Evolutionary conservation across 2,797 vertebrate species (phyloP).

Genomic region (Merluccius polli): DNA sequence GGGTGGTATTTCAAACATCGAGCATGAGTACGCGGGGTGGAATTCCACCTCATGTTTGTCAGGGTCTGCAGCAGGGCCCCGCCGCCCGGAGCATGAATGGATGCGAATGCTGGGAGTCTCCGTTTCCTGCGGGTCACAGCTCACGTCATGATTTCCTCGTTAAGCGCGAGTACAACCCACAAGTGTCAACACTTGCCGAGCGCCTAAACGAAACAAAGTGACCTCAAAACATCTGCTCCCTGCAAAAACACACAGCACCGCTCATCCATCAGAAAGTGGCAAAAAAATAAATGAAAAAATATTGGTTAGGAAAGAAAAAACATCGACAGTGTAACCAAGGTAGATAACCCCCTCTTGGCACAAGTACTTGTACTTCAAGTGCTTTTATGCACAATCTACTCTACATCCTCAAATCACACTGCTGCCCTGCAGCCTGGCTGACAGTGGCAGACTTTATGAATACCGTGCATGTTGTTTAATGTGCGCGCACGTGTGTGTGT

Average conservation of each 20-base stretch:
- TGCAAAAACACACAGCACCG: constrained; percentile 9
- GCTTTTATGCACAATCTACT: constrained; percentile 15
- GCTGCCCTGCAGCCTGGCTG: constrained; percentile 40
- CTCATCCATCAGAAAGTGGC: constrained; percentile 20
- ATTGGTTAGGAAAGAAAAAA: constrained; percentile 22
- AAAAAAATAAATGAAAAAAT: constrained; percentile 7
- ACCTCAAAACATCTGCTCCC: constrained; percentile 61
- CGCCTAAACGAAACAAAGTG: constrained; percentile 40
- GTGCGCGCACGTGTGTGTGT: constrained; percentile 54
- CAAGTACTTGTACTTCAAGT: constrained; percentile 16
- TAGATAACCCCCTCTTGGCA: constrained; percentile 26
- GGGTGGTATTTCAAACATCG: too few species aligned
- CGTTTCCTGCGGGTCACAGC: constrained; percentile 28
- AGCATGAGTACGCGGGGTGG: too few species aligned
- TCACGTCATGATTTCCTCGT: constrained; percentile 44
- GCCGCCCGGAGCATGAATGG: constrained; percentile 17
- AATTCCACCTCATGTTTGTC: neutral
- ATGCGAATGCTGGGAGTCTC: neutral
- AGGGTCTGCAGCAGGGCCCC: too few species aligned
- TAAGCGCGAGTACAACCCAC: constrained; percentile 35
- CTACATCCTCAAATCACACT: constrained; percentile 28
- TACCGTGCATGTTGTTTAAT: constrained; percentile 65
- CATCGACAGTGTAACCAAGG: constrained; percentile 2
- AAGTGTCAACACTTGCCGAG: constrained; percentile 47
- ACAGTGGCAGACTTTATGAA: constrained; percentile 67